Evolutionary conservation across 1,140 invertebrate genomes (phyloP), one percentile per base, ranked within the genome.

Genomic region (Drosophila auraria): DNA sequence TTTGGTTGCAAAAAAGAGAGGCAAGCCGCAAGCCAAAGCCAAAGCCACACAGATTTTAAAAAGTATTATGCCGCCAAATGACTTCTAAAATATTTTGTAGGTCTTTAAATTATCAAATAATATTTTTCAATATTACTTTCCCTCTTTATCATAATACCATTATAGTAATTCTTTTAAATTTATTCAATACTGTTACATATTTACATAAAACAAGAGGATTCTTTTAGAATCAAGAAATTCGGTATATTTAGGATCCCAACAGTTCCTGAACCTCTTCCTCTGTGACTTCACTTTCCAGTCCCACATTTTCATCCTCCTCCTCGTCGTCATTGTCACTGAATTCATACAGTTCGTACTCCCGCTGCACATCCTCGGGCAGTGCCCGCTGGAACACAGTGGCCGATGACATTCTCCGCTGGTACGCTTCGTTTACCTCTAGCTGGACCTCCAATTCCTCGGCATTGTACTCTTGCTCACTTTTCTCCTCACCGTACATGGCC

Each of bases 351-450:
- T 61, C 44, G 27, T 78, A 78, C 33, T 78, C 75, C 5, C 65
- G 36, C n/a, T 54, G 33, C 14, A 78, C 50, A 4, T 78, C 75
- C 27, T 50, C 33, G n/a, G 83, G 84, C 17, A 87, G 51, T 45
- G 54, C 50, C 14, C 30, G 45, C 7, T 53, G 61, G 49, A 87
- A 87, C 1, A 87, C 54, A 3, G 84, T 87, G 23, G 77, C 77
- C 3, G 81, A 74, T 5, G 81, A 81, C 81, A 80, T 83, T 15
- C 83, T 74, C 5, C 81, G 56, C 44, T 89, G 84, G 42, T 82
- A 40, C 3, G 50, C 3, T 17, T 57, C 58, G 5, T 44, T 59
- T 12, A 14, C 14, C 9, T 57, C 49, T 3, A 36, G 30, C 27
- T 68, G 1, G 9, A 45, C 36, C 14, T 68, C 42, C 9, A n/a